A percentile compares a stretch with the other conserved stretches of the same genome.
phyloP scores from a whole-genome alignment of 2,113 vertebrate species.

The Rhodinocichla rosea region DNA sequence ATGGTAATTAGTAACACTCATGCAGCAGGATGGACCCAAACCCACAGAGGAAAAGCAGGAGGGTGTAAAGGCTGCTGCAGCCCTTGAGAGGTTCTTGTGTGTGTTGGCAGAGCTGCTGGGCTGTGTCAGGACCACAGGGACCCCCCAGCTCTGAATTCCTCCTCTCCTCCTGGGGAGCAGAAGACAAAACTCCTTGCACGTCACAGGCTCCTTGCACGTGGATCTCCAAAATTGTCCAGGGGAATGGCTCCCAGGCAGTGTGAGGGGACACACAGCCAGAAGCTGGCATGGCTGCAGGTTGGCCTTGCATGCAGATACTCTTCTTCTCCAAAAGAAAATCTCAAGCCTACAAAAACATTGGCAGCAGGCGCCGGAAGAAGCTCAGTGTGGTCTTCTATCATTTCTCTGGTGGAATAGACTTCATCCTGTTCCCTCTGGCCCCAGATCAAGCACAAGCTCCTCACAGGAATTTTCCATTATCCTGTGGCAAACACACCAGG shows the following conservation, averaged over 20 bases:
- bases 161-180: neutral
- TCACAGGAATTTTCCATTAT: conserved; percentile 64
- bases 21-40: neutral
- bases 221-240: neutral
- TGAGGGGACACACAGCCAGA: neutral
- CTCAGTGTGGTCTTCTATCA: neutral
- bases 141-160: neutral
- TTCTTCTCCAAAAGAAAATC: neutral
- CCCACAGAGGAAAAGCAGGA: neutral
- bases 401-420: neutral
- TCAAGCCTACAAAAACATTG: neutral
- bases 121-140: neutral
- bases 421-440: conserved; percentile 61
- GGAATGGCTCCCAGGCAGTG: neutral
- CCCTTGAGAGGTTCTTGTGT: accelerated
- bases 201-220: accelerated
- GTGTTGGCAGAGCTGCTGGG: neutral
- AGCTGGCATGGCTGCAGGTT: neutral
- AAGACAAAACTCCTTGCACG: neutral
- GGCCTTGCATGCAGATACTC: neutral
- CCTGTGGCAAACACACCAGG: conserved; percentile 20
- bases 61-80: accelerated
- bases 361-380: conserved; percentile 32
- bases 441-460: conserved; percentile 23
- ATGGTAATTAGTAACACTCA: neutral